These are phyloP conservation scores for Penaeus chinensis DNA, from an alignment of 1,140 invertebrate species.

Conservation along the genomic window DNA sequence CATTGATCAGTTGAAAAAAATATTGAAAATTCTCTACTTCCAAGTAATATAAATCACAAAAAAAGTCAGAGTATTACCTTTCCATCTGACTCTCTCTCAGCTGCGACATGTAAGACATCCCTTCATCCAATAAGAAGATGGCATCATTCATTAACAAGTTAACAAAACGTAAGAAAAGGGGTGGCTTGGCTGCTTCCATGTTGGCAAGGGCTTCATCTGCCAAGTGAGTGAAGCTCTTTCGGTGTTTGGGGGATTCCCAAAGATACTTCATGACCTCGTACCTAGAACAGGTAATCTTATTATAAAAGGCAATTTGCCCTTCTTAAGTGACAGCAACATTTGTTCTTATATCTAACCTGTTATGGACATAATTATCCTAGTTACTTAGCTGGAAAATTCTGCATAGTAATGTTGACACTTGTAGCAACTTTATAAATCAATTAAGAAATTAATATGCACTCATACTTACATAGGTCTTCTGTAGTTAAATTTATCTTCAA, in stretches of 20 bases:
- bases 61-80: conserved; percentile 70
- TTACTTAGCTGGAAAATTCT: neutral
- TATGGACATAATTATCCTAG: neutral
- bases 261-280: conserved; percentile 93
- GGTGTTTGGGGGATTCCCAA: conserved; percentile 84
- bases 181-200: conserved; percentile 90
- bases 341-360: neutral
- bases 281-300: conserved; percentile 29
- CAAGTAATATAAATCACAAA: neutral
- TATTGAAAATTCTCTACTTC: too few species aligned
- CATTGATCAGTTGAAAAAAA: too few species aligned
- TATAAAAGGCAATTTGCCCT: neutral
- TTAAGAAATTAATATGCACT: neutral
- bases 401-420: neutral
- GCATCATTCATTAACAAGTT: conserved; percentile 97
- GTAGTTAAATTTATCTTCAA: conserved; percentile 98
- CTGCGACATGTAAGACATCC: conserved; percentile 86
- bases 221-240: conserved; percentile 72
- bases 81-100: conserved; percentile 80
- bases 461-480: conserved; percentile 83
- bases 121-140: conserved; percentile 92
- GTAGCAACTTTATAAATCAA: neutral
- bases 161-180: conserved; percentile 91
- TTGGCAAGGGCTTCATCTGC: conserved; percentile 84
- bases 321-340: neutral